Evolutionary conservation across 2,888 invertebrate genomes (phyloP), one percentile per base, ranked within the genome.

Genomic region (Psococerastis gibbosa): DNA sequence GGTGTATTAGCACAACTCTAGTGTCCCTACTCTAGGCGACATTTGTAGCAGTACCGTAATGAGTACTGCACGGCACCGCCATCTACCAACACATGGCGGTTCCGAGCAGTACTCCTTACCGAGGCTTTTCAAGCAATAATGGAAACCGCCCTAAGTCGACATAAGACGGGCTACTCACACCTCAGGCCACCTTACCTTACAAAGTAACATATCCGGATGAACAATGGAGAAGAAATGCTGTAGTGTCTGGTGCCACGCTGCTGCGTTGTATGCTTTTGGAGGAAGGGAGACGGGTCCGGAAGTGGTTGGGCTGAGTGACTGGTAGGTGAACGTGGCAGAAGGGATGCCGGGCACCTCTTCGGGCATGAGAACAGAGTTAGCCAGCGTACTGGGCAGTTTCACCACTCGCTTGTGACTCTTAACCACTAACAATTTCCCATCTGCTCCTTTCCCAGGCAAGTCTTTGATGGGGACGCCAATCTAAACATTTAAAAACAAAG

Each of bases 321-420:
- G 59, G 53, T 59, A 65, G 32, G 59, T 61, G 46, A 62, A 61
- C 20, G 57, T 54, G 13, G 61, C 58, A 2, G 56, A 54, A 9
- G 63, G 64, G 46, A 65, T 57, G 47, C 56, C 56, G n/a, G 59
- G 55, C 15, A 65, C 60, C 52, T 60, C 61, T 50, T 55, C 57
- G 11, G 65, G 65, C 3, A 57, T 53, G 32, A 63, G 63, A 43
- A 60, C 51, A 18, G 57, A 57, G 42, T 58, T 52, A 27, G 61
- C 57, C 13, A 56, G 52, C 1, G 58, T 54, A 45, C 62, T 60
- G 31, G 78, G 76, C 43, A 78, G 68, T 58, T 77, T 75, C 34
- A 80, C 71, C 3, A 79, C 69, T n/a, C 80, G 67, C 56, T 73
- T 77, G 1, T 76, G 75, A 6, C 76, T 77, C 56, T 78, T 77